Percentiles rank a stretch among this genome's conserved stretches.
Evolutionary conservation across 2,888 invertebrate species (phyloP).

Genomic region (Agrotis puta): DNA sequence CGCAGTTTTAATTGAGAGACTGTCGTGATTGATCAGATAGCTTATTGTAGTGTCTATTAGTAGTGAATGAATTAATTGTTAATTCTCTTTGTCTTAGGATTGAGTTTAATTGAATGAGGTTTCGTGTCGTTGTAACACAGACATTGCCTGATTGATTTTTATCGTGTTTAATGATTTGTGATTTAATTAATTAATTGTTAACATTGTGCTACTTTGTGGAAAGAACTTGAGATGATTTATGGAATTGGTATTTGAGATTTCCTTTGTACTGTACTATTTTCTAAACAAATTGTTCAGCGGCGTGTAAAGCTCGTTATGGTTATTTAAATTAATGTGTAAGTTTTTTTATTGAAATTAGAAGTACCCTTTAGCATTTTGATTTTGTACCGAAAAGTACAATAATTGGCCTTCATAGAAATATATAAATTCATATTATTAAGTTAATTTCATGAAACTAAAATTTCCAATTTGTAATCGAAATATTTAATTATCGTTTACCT

Average conservation of each 20-base stretch:
- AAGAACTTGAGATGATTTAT: not conserved
- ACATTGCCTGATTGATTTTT: constrained; percentile 30
- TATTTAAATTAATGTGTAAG: too few relatives aligned
- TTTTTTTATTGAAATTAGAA: too few relatives aligned
- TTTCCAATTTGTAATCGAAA: too few relatives aligned
- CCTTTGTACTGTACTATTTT: not conserved
- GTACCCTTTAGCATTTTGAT: too few relatives aligned
- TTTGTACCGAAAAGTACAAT: too few relatives aligned
- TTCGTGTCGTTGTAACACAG: constrained; percentile 42
- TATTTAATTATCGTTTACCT: too few relatives aligned
- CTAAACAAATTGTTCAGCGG: too few relatives aligned
- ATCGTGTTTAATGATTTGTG: constrained; percentile 27
- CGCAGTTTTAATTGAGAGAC: constrained; percentile 71
- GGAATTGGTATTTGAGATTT: not conserved
- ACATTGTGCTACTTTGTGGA: not conserved
- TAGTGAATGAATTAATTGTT: constrained; percentile 49
- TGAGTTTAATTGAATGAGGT: constrained; percentile 52
- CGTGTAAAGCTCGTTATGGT: not conserved
- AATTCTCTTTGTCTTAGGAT: constrained; percentile 52
- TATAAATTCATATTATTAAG: too few relatives aligned
- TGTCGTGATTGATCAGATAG: constrained; percentile 69
- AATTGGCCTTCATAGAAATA: too few relatives aligned
- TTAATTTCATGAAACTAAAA: too few relatives aligned
- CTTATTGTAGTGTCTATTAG: constrained; percentile 54
- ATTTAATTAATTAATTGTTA: not conserved